Evolutionary conservation across 2,797 vertebrate species (phyloP).

Genomic region (Basileuterus tristriatus): DNA sequence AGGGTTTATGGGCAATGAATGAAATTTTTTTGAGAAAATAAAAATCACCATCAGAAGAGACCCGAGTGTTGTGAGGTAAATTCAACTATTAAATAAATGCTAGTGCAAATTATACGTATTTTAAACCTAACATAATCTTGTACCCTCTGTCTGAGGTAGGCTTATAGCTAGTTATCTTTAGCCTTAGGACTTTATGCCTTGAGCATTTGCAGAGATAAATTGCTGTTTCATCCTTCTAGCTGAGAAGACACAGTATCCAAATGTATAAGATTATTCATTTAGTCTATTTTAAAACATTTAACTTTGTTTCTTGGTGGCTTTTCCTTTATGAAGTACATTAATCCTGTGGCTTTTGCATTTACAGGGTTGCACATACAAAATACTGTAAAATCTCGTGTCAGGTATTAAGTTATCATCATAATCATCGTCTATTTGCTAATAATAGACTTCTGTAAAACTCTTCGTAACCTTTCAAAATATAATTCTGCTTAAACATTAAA

Average conservation of each 20-base stretch:
- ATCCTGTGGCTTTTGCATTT: background rate
- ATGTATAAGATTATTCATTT: background rate
- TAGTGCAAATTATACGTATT: background rate
- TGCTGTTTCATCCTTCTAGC: background rate
- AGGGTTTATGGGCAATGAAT: background rate
- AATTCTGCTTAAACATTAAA: background rate
- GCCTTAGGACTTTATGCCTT: background rate
- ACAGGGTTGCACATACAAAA: background rate
- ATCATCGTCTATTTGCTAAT: background rate
- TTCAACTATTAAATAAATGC: background rate
- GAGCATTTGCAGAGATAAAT: background rate
- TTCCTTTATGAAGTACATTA: background rate
- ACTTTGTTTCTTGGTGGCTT: background rate
- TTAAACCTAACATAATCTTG: background rate
- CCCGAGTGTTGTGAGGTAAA: background rate
- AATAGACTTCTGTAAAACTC: background rate
- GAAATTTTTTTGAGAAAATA: background rate
- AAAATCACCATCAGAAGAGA: background rate
- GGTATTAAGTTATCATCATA: background rate
- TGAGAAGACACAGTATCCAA: background rate
- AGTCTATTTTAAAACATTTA: background rate
- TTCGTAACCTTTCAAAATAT: background rate
- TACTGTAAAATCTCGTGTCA: background rate
- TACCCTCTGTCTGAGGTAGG: background rate
- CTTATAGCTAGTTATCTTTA: background rate